Evolutionary conservation across 2,888 invertebrate genomes (phyloP).

Genomic region (Ennomos quercinarius): DNA sequence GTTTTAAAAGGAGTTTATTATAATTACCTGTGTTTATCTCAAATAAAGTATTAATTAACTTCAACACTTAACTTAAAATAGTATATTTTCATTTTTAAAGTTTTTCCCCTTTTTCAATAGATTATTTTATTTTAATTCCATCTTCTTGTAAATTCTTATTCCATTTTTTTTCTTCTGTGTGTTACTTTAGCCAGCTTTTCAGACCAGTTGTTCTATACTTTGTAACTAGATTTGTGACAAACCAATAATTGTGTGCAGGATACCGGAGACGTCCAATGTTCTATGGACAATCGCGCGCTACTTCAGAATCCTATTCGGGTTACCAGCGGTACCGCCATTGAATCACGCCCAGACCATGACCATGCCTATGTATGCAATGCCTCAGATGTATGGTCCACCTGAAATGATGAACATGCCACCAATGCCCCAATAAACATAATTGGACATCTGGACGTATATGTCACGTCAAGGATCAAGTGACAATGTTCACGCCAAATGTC

Average conservation of each 20-base stretch:
- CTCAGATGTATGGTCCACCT: constrained; percentile 61
- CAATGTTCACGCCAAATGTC: constrained; percentile 77
- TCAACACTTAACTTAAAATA: too few species aligned
- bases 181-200: neutral
- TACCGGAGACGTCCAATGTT: constrained; percentile 84
- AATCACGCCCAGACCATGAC: constrained; percentile 70
- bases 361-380: constrained; percentile 80
- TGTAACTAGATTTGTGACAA: constrained; percentile 27
- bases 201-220: neutral
- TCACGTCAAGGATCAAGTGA: constrained; percentile 73
- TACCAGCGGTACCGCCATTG: constrained; percentile 72
- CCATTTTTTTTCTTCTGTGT: too few species aligned
- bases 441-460: constrained; percentile 67
- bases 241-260: constrained; percentile 67
- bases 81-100: too few species aligned
- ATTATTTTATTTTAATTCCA: neutral
- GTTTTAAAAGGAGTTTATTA: too few species aligned
- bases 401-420: constrained; percentile 60
- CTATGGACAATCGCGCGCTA: constrained; percentile 83
- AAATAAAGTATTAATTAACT: too few species aligned
- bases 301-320: constrained; percentile 80
- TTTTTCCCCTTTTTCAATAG: too few species aligned
- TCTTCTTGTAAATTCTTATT: neutral
- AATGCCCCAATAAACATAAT: constrained; percentile 65
- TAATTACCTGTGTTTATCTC: too few species aligned